Percentiles rank a stretch among this genome's conserved stretches.
phyloP scores from a whole-genome alignment of 2,113 vertebrate species.

The Ictalurus furcatus region DNA sequence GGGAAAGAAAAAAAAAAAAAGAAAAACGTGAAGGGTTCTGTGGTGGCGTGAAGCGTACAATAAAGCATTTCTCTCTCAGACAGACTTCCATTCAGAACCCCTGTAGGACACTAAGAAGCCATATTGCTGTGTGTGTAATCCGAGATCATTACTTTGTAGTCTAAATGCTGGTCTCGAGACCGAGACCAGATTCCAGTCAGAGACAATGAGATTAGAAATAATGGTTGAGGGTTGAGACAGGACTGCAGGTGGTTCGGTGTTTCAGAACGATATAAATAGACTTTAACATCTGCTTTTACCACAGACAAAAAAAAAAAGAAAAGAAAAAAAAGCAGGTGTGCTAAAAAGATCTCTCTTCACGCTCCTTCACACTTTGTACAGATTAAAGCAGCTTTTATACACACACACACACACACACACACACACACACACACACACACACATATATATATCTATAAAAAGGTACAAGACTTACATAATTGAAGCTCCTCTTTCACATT shows the following conservation, averaged over 20 bases:
- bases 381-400: background rate
- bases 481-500: constrained; percentile 24
- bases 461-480: constrained; percentile 25
- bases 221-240: background rate
- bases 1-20: background rate
- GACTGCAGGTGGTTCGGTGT: background rate
- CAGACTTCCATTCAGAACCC: background rate
- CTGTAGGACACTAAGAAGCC: background rate
- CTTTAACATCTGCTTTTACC: constrained; percentile 2
- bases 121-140: background rate
- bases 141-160: background rate
- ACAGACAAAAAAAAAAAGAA: background rate
- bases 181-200: background rate
- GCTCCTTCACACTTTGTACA: background rate
- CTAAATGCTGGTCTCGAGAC: background rate
- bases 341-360: constrained; percentile 3
- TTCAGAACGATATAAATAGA: background rate
- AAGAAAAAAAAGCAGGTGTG: background rate
- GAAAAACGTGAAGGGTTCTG: too few relatives aligned
- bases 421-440: background rate
- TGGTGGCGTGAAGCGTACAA: background rate
- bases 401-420: too few relatives aligned
- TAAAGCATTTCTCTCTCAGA: background rate
- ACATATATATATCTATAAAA: background rate
- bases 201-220: background rate